phyloP scores from a whole-genome alignment of 2,888 invertebrate genomes.

The Amiota mariae region DNA sequence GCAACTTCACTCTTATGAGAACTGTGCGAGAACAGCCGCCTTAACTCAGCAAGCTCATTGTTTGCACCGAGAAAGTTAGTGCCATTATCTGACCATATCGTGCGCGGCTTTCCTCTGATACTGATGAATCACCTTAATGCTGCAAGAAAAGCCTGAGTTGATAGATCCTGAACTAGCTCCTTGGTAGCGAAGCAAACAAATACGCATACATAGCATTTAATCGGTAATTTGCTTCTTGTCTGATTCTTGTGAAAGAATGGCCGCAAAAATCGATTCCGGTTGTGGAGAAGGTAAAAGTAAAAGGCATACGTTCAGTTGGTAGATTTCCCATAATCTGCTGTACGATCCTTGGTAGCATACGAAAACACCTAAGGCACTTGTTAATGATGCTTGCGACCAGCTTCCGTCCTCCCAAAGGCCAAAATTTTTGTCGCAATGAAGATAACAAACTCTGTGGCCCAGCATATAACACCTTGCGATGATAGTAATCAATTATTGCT shows the following conservation, averaged over 20 bases:
- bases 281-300: not conserved
- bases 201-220: too few relatives aligned
- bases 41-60: not conserved
- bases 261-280: too few relatives aligned
- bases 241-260: too few relatives aligned
- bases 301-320: not conserved
- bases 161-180: constrained; percentile 1
- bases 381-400: not conserved
- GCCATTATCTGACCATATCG: not conserved
- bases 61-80: not conserved
- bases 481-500: not conserved
- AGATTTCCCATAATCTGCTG: not conserved
- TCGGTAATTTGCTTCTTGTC: too few relatives aligned
- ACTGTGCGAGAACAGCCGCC: not conserved
- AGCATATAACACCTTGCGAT: not conserved
- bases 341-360: not conserved
- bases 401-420: constrained; percentile 3
- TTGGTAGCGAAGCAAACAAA: too few relatives aligned
- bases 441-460: not conserved
- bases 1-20: not conserved
- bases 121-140: not conserved
- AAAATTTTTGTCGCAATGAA: not conserved
- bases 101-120: not conserved
- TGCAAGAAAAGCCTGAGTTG: not conserved
- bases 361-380: not conserved